Conservation (phyloP, 2,797 vertebrate genomes). For the Cuniculus paca region DNA sequence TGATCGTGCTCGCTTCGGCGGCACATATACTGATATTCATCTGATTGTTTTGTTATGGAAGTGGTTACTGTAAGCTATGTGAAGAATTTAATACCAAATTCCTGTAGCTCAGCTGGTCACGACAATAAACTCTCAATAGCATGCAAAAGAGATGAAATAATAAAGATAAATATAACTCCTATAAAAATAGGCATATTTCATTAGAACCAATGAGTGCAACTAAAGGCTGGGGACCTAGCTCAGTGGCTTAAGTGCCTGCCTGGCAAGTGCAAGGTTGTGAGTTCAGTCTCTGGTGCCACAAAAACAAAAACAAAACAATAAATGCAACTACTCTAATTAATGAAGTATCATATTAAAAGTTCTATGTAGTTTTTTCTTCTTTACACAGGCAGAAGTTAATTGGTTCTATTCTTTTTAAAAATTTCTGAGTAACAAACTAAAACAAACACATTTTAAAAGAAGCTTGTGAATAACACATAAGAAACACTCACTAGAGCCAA, state of each 20-base stretch:
- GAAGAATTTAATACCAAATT: not conserved
- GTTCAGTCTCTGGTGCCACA: too few species aligned
- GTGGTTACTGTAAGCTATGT: not conserved
- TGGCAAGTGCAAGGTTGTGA: too few species aligned
- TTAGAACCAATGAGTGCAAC: not conserved
- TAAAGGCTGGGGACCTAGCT: too few species aligned
- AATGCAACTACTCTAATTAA: not conserved
- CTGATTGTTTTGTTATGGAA: not conserved
- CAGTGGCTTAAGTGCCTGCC: too few species aligned
- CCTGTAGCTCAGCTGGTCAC: not conserved
- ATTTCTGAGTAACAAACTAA: conserved; percentile 35
- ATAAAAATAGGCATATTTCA: not conserved
- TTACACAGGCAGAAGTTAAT: not conserved
- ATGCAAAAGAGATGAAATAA: not conserved
- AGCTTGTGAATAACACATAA: not conserved
- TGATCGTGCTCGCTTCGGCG: not conserved
- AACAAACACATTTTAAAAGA: not conserved
- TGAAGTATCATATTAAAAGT: not conserved
- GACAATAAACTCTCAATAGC: not conserved
- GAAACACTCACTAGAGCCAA: not conserved
- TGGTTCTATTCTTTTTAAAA: not conserved
- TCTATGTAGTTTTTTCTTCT: not conserved
- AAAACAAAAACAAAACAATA: too few species aligned
- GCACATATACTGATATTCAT: not conserved
- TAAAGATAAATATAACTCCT: not conserved